Conservation (phyloP, 2,113 vertebrate species). For the Tympanuchus pallidicinctus region DNA sequence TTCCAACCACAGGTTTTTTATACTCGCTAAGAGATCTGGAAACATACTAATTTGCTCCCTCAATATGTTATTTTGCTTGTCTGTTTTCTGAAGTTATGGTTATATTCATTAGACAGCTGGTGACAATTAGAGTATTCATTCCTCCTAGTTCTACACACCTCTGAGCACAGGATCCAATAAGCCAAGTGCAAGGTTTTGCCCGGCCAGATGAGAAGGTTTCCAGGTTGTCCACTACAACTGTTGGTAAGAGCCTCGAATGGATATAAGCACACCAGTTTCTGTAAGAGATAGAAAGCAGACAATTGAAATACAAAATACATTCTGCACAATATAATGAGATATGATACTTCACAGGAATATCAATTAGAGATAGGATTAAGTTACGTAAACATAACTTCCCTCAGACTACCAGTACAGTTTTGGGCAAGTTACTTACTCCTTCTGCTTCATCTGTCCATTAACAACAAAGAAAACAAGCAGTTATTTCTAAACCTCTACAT, state of each 20-base stretch:
- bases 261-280: constrained; percentile 88
- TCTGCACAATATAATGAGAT: neutral
- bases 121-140: neutral
- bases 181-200: constrained; percentile 72
- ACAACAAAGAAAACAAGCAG: neutral
- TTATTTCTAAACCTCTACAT: neutral
- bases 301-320: neutral
- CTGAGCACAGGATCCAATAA: constrained; percentile 68
- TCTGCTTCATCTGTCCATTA: neutral
- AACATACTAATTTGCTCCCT: neutral
- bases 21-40: neutral
- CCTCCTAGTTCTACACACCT: constrained; percentile 64
- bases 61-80: neutral
- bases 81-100: neutral
- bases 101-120: neutral
- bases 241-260: constrained; percentile 79
- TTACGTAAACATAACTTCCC: neutral
- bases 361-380: neutral
- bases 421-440: neutral
- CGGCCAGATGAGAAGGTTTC: constrained; percentile 65
- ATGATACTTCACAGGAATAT: neutral
- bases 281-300: neutral
- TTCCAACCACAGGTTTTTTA: neutral
- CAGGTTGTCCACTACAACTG: constrained; percentile 72
- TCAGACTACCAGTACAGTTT: neutral